phyloP scores from a whole-genome alignment of 2,113 vertebrate genomes.

The Phalacrocorax pelagicus region DNA sequence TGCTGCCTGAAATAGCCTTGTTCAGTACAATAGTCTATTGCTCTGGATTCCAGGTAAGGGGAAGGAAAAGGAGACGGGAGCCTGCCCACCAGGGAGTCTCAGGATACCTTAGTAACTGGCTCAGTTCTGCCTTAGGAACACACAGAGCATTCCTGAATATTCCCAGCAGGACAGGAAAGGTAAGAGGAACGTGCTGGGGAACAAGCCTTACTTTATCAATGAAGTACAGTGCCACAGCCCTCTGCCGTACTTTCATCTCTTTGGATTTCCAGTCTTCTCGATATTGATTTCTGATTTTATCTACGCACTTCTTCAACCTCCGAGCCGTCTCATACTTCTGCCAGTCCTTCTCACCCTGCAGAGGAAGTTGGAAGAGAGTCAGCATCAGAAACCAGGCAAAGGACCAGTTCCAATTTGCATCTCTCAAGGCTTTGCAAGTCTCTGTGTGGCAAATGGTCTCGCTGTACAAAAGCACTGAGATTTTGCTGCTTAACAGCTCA shows the following conservation, averaged over 20 bases:
- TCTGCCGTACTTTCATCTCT: conserved; percentile 96
- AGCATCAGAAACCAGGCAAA: neutral
- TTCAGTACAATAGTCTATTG: conserved; percentile 18
- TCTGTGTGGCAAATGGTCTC: neutral
- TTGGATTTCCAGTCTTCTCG: conserved; percentile 97
- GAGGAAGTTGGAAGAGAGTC: neutral
- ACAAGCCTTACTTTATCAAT: conserved; percentile 88
- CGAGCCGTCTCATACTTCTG: conserved; percentile 96
- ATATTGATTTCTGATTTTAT: conserved; percentile 89
- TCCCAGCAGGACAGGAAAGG: neutral
- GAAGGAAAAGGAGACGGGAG: neutral
- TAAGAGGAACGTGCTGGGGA: neutral
- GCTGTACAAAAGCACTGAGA: neutral
- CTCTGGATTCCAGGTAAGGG: conserved; percentile 48
- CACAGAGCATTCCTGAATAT: neutral
- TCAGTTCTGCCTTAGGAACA: neutral
- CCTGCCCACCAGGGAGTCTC: conserved; percentile 9
- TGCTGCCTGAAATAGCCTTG: conserved; percentile 28
- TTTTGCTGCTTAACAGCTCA: neutral
- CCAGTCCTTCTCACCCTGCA: conserved; percentile 96
- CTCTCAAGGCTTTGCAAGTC: neutral
- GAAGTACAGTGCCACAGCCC: conserved; percentile 94
- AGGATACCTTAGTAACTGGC: neutral
- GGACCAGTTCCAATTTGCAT: neutral
- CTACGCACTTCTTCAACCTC: conserved; percentile 91